Evolutionary conservation across 2,113 vertebrate species (phyloP), one percentile per base, ranked within the genome.

Genomic region (Fregetta grallaria): DNA sequence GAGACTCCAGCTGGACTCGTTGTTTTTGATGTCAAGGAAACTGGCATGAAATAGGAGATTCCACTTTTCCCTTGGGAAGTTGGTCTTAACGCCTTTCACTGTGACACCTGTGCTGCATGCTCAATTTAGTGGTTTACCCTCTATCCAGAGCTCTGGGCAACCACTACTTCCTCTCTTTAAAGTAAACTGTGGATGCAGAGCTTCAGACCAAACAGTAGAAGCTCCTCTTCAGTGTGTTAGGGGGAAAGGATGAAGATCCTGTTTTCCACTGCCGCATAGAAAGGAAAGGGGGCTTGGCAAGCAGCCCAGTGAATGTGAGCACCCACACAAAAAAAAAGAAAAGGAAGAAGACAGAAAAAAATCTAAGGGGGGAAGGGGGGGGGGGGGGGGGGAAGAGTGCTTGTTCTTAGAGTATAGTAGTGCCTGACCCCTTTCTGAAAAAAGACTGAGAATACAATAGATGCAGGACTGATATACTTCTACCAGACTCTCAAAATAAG

Each of bases 331-430:
- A 38, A 66, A 38, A 66, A 47, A 38, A 34, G 26, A 32, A 76
- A 47, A 47, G 12, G 20, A 59, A 66, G 10, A 32, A 74, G 19
- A n/a, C 11, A 67, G 25, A 56, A 67, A 82, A 47, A 68, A 78
- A 25, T 21, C 13, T 8, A 47, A 21, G 8, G 4, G 9, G 2
- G 4, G 5, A 47, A 21, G 8, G 4, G 9, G 2, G 4, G 5
- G 5, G 1, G 4, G 38, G 9, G 2, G 4, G 5, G 5, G 1
- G 4, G 34, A 83, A 73, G 12, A 45, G 3, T 53, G 9, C 22
- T 76, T 56, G 23, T 73, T 58, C 53, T 62, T 50, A 20, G 13
- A 61, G 23, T 22, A 61, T 4, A 53, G 29, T 8, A 83, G 9
- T 77, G 11, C 38, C 65, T 82, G 42, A 75, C 12, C 19, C 1